Evolutionary conservation across 2,888 invertebrate genomes (phyloP).

Genomic region (Coleophora deauratella): DNA sequence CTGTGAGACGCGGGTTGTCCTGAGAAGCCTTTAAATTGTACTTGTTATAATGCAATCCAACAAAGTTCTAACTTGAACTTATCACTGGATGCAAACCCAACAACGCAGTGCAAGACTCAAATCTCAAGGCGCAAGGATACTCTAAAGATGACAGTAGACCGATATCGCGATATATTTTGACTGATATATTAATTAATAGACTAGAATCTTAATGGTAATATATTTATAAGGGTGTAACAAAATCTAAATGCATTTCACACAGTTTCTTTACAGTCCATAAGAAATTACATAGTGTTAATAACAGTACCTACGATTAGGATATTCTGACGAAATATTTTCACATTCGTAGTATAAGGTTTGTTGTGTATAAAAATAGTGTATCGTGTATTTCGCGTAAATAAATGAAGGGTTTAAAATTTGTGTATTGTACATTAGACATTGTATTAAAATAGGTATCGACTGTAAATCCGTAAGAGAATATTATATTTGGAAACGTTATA

Average conservation of each 20-base stretch:
- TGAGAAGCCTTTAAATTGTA: too few species aligned
- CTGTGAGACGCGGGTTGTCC: too few species aligned
- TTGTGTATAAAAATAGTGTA: slow-evolving; percentile 68
- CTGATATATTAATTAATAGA: slow-evolving; percentile 64
- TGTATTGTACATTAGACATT: slow-evolving; percentile 69
- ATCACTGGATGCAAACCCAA: too few species aligned
- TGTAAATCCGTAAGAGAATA: slow-evolving; percentile 66
- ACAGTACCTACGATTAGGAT: slow-evolving; percentile 42
- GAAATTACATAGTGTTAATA: slow-evolving; percentile 34
- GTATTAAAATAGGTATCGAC: slow-evolving; percentile 63
- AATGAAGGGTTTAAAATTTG: slow-evolving; percentile 48
- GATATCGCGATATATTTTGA: slow-evolving; percentile 64
- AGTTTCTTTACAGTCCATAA: slow-evolving; percentile 71
- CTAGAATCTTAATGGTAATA: slow-evolving; percentile 56
- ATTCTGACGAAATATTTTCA: slow-evolving; percentile 70
- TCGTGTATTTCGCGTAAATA: slow-evolving; percentile 60
- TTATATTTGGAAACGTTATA: slow-evolving; percentile 68
- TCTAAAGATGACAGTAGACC: too few species aligned
- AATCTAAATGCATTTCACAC: slow-evolving; percentile 72
- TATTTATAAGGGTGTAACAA: slow-evolving; percentile 68
- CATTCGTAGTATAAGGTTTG: slow-evolving; percentile 68
- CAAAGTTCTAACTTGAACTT: too few species aligned
- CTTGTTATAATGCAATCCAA: too few species aligned
- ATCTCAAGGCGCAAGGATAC: slow-evolving; percentile 39
- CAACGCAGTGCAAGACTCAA: slow-evolving; percentile 7